Evolutionary conservation across 2,888 invertebrate genomes (phyloP).

Genomic region (Drosophila longiperda): DNA sequence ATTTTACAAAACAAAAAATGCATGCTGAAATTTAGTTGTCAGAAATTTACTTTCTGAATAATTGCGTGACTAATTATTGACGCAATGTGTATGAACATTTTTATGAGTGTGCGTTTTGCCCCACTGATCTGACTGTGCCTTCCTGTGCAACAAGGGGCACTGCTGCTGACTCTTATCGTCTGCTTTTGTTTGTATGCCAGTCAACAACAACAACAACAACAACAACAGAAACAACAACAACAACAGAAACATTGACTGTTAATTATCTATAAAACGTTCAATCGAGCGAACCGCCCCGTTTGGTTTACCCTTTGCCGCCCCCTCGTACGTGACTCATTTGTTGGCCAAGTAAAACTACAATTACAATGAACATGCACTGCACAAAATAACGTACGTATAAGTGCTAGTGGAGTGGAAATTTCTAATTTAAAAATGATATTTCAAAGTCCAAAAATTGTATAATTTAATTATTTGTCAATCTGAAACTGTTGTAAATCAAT

Average conservation of each 20-base stretch:
- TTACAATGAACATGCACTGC: constrained; percentile 10
- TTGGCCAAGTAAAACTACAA: constrained; percentile 23
- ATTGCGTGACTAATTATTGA: not conserved
- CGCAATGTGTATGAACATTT: not conserved
- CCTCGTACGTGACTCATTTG: constrained; percentile 49
- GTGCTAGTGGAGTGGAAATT: too few relatives aligned
- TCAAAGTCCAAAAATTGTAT: not conserved
- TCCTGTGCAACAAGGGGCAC: constrained; percentile 16
- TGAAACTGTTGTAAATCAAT: not conserved
- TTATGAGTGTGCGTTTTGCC: not conserved
- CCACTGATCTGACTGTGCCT: constrained; percentile 16
- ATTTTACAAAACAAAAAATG: not conserved
- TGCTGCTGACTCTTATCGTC: constrained; percentile 35
- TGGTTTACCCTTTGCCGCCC: constrained; percentile 1
- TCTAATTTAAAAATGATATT: too few relatives aligned
- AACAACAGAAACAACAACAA: constrained; percentile 19
- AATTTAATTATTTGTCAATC: not conserved
- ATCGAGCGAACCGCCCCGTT: constrained; percentile 43
- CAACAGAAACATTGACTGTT: constrained; percentile 33
- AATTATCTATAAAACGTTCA: constrained; percentile 57
- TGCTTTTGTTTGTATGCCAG: constrained; percentile 33
- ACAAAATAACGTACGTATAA: not conserved
- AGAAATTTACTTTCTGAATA: not conserved
- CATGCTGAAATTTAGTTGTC: not conserved
- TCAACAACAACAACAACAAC: constrained; percentile 14